Evolutionary conservation across 2,797 vertebrate genomes (phyloP).

Genomic region (Labroides dimidiatus): DNA sequence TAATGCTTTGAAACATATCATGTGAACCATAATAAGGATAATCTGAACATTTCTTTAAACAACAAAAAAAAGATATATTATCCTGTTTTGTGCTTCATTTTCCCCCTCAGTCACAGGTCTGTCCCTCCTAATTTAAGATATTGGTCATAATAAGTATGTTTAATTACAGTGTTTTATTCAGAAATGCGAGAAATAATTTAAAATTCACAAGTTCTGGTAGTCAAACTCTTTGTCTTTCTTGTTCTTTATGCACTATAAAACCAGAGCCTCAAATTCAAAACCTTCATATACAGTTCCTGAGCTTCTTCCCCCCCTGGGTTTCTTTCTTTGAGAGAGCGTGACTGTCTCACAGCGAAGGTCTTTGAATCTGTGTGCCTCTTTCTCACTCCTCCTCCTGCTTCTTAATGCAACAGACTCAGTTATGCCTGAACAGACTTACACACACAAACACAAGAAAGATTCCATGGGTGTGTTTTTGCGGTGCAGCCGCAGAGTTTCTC

Average conservation of each 20-base stretch:
- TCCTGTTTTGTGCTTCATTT: not conserved
- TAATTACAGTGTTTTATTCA: conserved; percentile 24
- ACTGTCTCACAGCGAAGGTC: conserved; percentile 18
- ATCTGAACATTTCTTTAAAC: no score
- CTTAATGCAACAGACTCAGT: conserved; percentile 19
- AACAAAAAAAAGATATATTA: no score
- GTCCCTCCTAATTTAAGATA: conserved; percentile 14
- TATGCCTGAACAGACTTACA: conserved; percentile 23
- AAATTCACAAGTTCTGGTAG: conserved; percentile 1
- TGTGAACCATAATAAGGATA: no score
- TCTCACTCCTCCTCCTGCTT: conserved; percentile 1
- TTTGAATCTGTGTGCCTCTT: conserved; percentile 21
- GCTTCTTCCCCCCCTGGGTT: not conserved
- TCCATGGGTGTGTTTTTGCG: conserved; percentile 18
- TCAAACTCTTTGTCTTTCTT: conserved; percentile 5
- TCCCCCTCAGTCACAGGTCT: conserved; percentile 2
- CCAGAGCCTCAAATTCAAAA: conserved; percentile 8
- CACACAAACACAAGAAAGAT: conserved; percentile 18
- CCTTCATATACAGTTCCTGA: conserved; percentile 15
- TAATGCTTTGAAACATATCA: no score
- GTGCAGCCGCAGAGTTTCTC: conserved; percentile 1
- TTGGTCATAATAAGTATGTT: conserved; percentile 42
- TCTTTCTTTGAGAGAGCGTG: conserved; percentile 6
- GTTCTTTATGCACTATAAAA: conserved; percentile 1
- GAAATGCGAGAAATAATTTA: not conserved